Conservation (phyloP, 2,113 vertebrate species). For the Saccopteryx bilineata region DNA sequence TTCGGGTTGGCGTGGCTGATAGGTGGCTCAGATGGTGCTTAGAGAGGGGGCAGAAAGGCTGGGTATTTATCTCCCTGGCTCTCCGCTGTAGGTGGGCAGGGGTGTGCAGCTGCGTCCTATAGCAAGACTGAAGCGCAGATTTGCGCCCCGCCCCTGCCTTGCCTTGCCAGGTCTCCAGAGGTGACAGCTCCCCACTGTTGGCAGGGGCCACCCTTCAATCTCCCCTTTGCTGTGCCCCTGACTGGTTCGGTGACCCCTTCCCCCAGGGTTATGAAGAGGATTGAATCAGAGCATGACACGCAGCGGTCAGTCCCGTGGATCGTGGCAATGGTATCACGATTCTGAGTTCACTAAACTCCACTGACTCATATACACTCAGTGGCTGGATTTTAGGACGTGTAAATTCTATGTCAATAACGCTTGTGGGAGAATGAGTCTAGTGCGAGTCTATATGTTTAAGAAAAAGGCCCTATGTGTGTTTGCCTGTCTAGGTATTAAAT, state of each 20-base stretch:
- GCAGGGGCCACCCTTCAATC: background rate
- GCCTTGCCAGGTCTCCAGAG: background rate
- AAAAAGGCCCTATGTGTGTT: fast-evolving
- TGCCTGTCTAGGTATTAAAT: too few relatives aligned
- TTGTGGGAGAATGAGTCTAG: background rate
- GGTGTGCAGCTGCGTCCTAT: too few relatives aligned
- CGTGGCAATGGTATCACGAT: background rate
- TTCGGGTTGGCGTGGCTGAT: background rate
- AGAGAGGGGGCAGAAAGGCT: background rate
- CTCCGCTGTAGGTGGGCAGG: background rate
- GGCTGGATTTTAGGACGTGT: background rate
- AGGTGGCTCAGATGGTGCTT: background rate
- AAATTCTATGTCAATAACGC: background rate
- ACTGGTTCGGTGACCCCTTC: too few relatives aligned
- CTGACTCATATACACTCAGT: background rate
- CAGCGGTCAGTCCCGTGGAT: background rate
- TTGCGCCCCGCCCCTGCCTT: too few relatives aligned
- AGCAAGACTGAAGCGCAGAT: background rate
- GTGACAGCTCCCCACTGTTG: fast-evolving
- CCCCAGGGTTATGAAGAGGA: background rate
- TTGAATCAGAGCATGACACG: background rate
- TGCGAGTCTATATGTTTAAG: background rate
- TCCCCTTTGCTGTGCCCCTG: background rate
- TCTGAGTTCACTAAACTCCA: background rate
- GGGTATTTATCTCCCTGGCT: background rate